phyloP scores from a whole-genome alignment of 2,888 invertebrate genomes.

The Aquatica leii region DNA sequence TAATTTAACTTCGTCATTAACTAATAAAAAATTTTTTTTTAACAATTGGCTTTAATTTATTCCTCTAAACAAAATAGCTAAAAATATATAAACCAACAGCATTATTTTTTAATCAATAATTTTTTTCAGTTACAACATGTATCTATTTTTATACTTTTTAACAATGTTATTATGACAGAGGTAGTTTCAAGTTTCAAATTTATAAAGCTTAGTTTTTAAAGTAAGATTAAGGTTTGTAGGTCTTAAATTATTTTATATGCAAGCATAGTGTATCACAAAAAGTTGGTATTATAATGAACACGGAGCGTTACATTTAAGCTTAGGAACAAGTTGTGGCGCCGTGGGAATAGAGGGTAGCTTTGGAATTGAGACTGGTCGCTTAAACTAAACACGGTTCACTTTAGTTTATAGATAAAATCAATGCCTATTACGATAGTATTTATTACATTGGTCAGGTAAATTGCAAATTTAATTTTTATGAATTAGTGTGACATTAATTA shows the following conservation, averaged over 20 bases:
- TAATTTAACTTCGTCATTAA: too few relatives aligned
- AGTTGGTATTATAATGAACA: constrained; percentile 22
- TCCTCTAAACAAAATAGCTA: too few relatives aligned
- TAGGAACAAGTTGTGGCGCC: constrained; percentile 25
- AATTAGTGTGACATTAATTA: too few relatives aligned
- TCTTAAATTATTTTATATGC: constrained; percentile 1
- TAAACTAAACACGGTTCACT: constrained; percentile 24
- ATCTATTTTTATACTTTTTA: too few relatives aligned
- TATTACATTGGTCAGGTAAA: constrained; percentile 23
- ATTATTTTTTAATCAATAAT: too few relatives aligned
- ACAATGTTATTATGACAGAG: too few relatives aligned
- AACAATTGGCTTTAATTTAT: too few relatives aligned
- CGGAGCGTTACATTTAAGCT: constrained; percentile 23
- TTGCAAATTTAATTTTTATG: too few relatives aligned
- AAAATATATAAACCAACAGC: too few relatives aligned
- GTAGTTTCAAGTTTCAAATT: background rate
- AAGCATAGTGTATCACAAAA: constrained; percentile 13
- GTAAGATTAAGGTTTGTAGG: background rate
- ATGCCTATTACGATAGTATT: constrained; percentile 21
- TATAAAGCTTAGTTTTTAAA: background rate
- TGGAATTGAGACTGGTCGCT: constrained; percentile 29
- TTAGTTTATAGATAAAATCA: constrained; percentile 22
- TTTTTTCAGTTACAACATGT: too few relatives aligned
- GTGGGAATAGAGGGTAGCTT: constrained; percentile 22
- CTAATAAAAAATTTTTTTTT: too few relatives aligned